A percentile compares a stretch with the other conserved stretches of the same genome.
Evolutionary conservation across 92 coral and sea anemone species (phyloP).

Genomic region (Zoanthus sociatus): DNA sequence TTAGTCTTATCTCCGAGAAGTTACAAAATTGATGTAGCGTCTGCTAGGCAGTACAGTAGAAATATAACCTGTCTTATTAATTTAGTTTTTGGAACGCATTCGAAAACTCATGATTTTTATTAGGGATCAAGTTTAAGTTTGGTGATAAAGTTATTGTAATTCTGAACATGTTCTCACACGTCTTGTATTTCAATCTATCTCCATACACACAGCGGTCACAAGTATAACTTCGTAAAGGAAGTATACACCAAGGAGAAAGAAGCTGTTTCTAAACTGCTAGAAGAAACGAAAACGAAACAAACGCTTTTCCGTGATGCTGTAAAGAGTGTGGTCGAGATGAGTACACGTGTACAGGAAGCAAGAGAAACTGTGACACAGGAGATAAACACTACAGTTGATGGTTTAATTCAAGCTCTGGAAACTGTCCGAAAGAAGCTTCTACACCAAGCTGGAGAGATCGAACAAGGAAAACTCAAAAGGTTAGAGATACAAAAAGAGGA

Average conservation of each 20-base stretch:
- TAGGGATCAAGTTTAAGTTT: too few relatives aligned
- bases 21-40: too few relatives aligned
- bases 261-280: not conserved
- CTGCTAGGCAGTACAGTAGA: too few relatives aligned
- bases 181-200: not conserved
- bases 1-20: too few relatives aligned
- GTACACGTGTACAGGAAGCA: not conserved
- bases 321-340: not conserved
- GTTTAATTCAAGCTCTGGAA: too few relatives aligned
- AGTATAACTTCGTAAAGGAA: constrained; percentile 1
- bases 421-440: too few relatives aligned
- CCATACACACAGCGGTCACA: not conserved
- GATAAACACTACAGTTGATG: not conserved
- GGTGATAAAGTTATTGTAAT: too few relatives aligned
- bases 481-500: not conserved
- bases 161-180: not conserved
- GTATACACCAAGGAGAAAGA: not conserved
- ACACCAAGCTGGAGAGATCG: too few relatives aligned
- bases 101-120: too few relatives aligned
- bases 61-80: too few relatives aligned
- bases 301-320: too few relatives aligned
- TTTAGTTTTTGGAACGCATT: too few relatives aligned
- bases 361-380: not conserved
- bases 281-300: constrained; percentile 4
- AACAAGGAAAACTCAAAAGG: not conserved